Base-by-base conservation (phyloP, 1,140 invertebrate species). In the Coenobita brevimanus region DNA sequence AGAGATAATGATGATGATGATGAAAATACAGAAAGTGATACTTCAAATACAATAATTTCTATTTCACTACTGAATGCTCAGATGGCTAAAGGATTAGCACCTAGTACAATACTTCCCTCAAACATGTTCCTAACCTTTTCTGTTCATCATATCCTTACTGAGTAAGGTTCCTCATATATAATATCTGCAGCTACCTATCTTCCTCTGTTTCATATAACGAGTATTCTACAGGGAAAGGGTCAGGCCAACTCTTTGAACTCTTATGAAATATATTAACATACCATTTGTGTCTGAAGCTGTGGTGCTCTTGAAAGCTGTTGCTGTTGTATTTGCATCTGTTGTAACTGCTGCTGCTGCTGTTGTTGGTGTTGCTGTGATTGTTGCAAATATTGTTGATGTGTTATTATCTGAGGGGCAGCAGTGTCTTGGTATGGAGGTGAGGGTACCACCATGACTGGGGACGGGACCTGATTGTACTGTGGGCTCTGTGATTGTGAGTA, bases 401-500 rank as follows among this genome's bases (percentile, higher is more conserved):
- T 60, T 36, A 50, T 64, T 30, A 82, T 57, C 3, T 75, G 30
- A 46, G 80, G 85, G n/a, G 62, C 30, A 36, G 57, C 24, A 50
- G 21, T 43, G 6, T 87, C 85, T 30, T 80, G 76, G 62, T 80
- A 87, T 10, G 60, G 50, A 30, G 85, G 78, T 21, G 85, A 87
- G 60, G 85, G 85, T 27, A 87, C 85, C 76, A 87, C 80, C 85
- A 87, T 87, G n/a, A 67, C 78, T 21, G 85, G 85, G 38, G 85
- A 87, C 38, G 85, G 85, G 50, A 64, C 43, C 2, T 87, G 76
- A 17, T 38, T 85, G n/a, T 85, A 85, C 38, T 78, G 71, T 24
- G 67, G 67, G 6, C 27, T 33, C 67, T 71, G 67, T 10, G 67
- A 71, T 10, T 71, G 67, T 24, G 67, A 27, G 38, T 71, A 71